Conservation (phyloP, 2,113 vertebrate genomes). For the Sminthopsis crassicaudata region DNA sequence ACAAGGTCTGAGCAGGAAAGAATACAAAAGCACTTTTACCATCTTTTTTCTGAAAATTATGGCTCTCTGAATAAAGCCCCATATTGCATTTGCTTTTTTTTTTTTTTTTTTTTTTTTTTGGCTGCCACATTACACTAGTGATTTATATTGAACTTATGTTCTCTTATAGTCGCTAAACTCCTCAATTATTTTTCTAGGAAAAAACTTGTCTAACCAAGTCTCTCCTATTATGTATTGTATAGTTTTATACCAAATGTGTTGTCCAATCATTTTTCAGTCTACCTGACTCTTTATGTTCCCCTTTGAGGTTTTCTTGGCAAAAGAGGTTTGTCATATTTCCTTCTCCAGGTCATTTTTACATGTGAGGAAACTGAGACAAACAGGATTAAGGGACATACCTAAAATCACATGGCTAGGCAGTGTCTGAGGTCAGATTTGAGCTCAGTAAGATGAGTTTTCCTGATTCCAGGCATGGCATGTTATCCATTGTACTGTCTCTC, state of each 20-base stretch:
- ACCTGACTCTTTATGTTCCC: too few relatives aligned
- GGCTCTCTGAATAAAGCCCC: not conserved
- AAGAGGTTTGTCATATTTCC: too few relatives aligned
- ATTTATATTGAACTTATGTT: not conserved
- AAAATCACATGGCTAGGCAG: not conserved
- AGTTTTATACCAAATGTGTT: not conserved
- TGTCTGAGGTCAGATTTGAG: not conserved
- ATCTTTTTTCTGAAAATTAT: not conserved
- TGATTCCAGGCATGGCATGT: not conserved
- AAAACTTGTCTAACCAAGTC: not conserved
- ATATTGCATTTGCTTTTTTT: not conserved
- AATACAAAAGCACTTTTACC: not conserved
- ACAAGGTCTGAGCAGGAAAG: not conserved
- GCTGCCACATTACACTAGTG: not conserved
- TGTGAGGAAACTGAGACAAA: too few relatives aligned
- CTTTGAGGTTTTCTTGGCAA: too few relatives aligned
- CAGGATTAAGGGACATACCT: not conserved
- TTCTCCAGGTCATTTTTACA: too few relatives aligned
- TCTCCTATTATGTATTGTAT: not conserved
- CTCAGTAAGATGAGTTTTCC: not conserved
- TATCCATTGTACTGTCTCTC: not conserved
- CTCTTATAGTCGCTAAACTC: not conserved
- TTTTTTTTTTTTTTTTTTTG: not conserved
- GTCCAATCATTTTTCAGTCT: too few relatives aligned
- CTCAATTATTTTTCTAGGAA: not conserved